Evolutionary conservation across 2,797 vertebrate genomes (phyloP).

Genomic region (Ambastaia sidthimunki): DNA sequence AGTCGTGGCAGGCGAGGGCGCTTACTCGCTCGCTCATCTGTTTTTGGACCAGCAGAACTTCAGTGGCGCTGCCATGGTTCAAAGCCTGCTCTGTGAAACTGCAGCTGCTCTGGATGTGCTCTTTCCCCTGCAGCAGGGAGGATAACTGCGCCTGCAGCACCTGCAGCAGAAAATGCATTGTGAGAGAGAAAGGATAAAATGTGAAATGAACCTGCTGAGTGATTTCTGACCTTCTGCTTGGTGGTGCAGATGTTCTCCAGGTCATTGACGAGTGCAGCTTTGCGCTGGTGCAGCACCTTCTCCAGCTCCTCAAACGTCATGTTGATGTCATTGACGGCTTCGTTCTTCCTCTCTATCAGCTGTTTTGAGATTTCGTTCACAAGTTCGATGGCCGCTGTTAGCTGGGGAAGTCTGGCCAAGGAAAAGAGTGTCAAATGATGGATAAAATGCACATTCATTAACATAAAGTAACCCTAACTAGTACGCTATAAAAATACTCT

Average conservation of each 20-base stretch:
- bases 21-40: constrained; percentile 93
- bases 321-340: constrained; percentile 87
- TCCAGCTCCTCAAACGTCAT: constrained; percentile 91
- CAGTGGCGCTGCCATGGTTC: constrained; percentile 79
- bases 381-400: constrained; percentile 87
- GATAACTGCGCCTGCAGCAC: constrained; percentile 88
- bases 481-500: too few species aligned
- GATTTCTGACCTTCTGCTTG: constrained; percentile 87
- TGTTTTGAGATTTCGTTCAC: constrained; percentile 90
- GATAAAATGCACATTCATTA: neutral
- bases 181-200: neutral
- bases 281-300: constrained; percentile 85
- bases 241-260: constrained; percentile 88
- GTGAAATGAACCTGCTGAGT: neutral
- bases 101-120: constrained; percentile 94
- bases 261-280: constrained; percentile 85
- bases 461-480: too few species aligned
- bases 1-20: constrained; percentile 85
- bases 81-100: constrained; percentile 92
- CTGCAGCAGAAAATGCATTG: constrained; percentile 64
- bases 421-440: neutral
- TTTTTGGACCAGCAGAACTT: constrained; percentile 91
- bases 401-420: constrained; percentile 85
- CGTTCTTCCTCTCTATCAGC: constrained; percentile 86
- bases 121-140: constrained; percentile 87